These are phyloP conservation scores for Drosophila algonquin DNA, from an alignment of 2,888 invertebrate species.

Conservation along the genomic window DNA sequence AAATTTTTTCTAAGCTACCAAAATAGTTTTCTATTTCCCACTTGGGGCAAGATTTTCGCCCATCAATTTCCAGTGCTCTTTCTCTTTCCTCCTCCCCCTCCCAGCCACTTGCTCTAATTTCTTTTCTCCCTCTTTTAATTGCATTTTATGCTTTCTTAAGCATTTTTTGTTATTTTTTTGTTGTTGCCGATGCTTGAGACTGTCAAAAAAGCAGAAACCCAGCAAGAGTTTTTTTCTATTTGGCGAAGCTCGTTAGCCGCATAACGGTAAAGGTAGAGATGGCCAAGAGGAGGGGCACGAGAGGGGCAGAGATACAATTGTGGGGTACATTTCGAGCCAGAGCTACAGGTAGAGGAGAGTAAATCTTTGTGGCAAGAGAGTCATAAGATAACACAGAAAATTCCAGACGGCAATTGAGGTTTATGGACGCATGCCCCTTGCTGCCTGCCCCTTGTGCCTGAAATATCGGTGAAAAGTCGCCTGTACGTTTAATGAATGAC, in stretches of 20 bases:
- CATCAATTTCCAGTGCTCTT: background rate
- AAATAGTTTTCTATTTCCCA: background rate
- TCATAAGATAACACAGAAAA: slow-evolving; percentile 64
- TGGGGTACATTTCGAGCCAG: background rate
- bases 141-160: slow-evolving; percentile 38
- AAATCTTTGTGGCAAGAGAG: slow-evolving; percentile 21
- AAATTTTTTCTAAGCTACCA: background rate
- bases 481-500: slow-evolving; percentile 45
- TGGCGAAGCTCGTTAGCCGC: slow-evolving; percentile 54
- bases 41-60: background rate
- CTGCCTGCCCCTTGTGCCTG: too few relatives aligned
- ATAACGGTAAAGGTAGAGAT: slow-evolving; percentile 54
- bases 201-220: slow-evolving; percentile 24
- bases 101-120: slow-evolving; percentile 52
- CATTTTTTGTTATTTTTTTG: slow-evolving; percentile 34
- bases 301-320: background rate
- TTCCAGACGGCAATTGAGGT: slow-evolving; percentile 67
- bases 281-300: background rate
- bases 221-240: slow-evolving; percentile 19
- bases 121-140: slow-evolving; percentile 30
- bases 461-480: slow-evolving; percentile 7
- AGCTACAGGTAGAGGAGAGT: background rate
- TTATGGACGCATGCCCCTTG: slow-evolving; percentile 37
- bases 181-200: slow-evolving; percentile 28
- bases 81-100: background rate